Percentiles rank a stretch among this genome's conserved stretches.
phyloP scores from a whole-genome alignment of 2,113 vertebrate species.

The Dasyprocta punctata region DNA sequence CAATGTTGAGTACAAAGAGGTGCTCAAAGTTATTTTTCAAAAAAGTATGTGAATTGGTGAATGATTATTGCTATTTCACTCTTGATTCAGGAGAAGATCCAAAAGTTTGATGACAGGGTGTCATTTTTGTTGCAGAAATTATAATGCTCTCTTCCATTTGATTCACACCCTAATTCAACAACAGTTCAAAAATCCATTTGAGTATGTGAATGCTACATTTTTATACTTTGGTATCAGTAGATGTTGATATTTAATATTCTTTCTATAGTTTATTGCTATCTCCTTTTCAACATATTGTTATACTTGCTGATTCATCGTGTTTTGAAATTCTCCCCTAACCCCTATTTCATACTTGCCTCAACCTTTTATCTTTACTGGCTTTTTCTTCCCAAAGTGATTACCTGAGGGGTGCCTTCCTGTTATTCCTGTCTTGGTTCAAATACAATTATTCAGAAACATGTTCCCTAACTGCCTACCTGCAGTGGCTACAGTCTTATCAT shows the following conservation, averaged over 20 bases:
- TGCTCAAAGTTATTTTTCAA: no score
- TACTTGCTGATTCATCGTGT: background rate
- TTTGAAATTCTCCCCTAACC: background rate
- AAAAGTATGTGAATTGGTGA: no score
- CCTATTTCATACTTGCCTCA: background rate
- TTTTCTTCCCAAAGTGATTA: background rate
- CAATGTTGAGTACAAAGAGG: background rate
- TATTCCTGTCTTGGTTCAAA: accelerated
- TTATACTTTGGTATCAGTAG: background rate
- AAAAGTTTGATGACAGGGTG: no score
- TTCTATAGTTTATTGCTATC: background rate
- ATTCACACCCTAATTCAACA: no score
- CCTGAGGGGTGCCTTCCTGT: background rate
- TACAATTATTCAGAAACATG: background rate
- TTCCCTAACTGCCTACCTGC: background rate
- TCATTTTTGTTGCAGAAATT: no score
- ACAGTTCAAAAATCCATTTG: background rate
- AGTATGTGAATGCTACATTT: background rate
- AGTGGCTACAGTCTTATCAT: background rate
- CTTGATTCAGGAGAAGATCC: no score
- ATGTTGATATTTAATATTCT: background rate
- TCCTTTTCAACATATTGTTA: background rate
- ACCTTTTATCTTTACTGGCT: background rate
- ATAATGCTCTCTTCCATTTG: no score
- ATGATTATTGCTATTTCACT: no score